Conservation (phyloP, 2,113 vertebrate species). For the Cnemophilus loriae region DNA sequence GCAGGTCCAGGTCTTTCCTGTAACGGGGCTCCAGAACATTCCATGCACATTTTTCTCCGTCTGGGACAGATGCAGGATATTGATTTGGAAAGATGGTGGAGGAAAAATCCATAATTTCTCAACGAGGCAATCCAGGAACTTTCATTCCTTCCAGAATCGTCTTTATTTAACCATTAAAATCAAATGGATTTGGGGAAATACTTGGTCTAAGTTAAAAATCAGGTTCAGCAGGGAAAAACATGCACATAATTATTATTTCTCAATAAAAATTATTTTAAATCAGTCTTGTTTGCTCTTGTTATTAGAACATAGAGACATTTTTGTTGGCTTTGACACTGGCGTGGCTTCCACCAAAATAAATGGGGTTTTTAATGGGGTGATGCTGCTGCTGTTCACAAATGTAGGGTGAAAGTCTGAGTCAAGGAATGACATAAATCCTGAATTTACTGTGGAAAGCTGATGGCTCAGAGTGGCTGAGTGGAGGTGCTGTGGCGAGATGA, state of each 20-base stretch:
- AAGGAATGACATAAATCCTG: neutral
- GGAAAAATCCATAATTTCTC: neutral
- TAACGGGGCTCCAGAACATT: neutral
- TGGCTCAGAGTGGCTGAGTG: neutral
- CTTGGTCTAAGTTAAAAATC: neutral
- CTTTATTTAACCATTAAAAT: neutral
- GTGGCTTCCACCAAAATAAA: neutral
- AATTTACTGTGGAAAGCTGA: neutral
- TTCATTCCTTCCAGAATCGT: neutral
- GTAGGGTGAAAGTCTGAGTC: neutral
- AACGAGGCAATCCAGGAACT: neutral
- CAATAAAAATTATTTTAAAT: neutral
- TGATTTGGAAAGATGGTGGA: neutral
- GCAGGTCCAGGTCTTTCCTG: neutral
- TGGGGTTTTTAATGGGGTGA: neutral
- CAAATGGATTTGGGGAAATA: neutral
- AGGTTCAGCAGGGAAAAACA: neutral
- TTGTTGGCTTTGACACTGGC: neutral
- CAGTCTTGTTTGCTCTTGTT: neutral
- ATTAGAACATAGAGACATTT: neutral
- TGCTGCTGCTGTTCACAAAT: neutral
- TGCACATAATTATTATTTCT: neutral
- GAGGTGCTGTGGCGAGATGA: too few relatives aligned
- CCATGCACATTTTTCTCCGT: neutral
- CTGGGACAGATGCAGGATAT: neutral